phyloP scores from a whole-genome alignment of 2,113 vertebrate genomes.

The Clarias magur region DNA sequence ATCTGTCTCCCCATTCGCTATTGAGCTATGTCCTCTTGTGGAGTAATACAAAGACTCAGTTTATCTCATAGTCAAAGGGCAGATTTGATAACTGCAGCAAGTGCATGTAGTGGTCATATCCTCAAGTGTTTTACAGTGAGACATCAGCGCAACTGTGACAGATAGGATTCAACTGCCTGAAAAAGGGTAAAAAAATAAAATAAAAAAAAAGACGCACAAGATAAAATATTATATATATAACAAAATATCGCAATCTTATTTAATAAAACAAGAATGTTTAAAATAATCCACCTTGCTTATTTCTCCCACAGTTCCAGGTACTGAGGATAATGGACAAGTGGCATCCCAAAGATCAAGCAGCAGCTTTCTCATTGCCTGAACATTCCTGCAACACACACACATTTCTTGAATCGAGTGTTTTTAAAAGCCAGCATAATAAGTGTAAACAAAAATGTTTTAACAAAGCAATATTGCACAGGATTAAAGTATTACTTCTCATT shows the following conservation, averaged over 20 bases:
- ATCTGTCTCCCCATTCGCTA: conserved; percentile 59
- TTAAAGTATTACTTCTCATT: conserved; percentile 67
- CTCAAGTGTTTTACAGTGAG: conserved; percentile 56
- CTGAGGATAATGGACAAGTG: conserved; percentile 79
- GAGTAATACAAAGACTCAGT: conserved; percentile 53
- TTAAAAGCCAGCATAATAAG: not conserved
- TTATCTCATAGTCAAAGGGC: conserved; percentile 54
- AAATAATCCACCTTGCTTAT: conserved; percentile 82
- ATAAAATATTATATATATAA: too few relatives aligned
- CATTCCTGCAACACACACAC: conserved; percentile 74
- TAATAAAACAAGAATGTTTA: not conserved
- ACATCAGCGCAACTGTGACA: conserved; percentile 87
- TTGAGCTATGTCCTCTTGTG: conserved; percentile 29
- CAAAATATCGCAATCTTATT: not conserved
- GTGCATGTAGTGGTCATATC: conserved; percentile 68
- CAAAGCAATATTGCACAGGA: not conserved
- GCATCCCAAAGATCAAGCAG: conserved; percentile 88
- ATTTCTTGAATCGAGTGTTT: not conserved
- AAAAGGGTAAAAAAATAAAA: conserved; percentile 12
- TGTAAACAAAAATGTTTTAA: not conserved
- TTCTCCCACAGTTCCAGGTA: conserved; percentile 92
- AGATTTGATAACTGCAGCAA: conserved; percentile 50
- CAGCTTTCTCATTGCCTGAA: conserved; percentile 84
- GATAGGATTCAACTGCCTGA: conserved; percentile 86
- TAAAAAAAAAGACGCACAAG: not conserved